Evolutionary conservation across 1,140 invertebrate species (phyloP).

Genomic region (Hestina assimilis): DNA sequence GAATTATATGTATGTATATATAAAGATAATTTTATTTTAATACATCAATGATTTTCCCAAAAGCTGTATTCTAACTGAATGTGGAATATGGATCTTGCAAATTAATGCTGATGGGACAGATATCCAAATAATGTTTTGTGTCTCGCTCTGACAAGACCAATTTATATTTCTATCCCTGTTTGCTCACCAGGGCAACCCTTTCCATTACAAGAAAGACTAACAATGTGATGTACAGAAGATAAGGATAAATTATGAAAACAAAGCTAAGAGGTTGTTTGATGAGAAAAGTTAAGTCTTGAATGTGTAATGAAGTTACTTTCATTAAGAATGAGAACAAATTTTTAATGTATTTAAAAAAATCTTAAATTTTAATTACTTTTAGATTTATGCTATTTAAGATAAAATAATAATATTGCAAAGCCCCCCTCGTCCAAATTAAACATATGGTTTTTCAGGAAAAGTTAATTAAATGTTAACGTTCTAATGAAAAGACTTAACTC

Average conservation of each 20-base stretch:
- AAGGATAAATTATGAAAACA: not conserved
- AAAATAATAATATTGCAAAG: no score
- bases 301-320: not conserved
- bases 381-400: no score
- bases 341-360: no score
- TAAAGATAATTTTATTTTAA: no score
- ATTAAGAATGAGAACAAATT: not conserved
- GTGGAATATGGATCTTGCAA: not conserved
- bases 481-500: no score
- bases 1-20: no score
- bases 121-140: not conserved
- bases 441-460: no score
- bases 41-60: no score
- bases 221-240: not conserved
- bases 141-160: not conserved
- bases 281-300: not conserved
- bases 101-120: not conserved
- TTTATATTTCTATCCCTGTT: not conserved
- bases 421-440: no score
- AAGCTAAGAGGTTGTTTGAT: not conserved
- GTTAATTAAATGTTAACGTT: no score
- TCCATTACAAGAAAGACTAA: not conserved
- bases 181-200: not conserved
- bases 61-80: no score
- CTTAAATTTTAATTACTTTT: no score